Conservation (phyloP, 2,113 vertebrate species). For the Urocitellus parryii region DNA sequence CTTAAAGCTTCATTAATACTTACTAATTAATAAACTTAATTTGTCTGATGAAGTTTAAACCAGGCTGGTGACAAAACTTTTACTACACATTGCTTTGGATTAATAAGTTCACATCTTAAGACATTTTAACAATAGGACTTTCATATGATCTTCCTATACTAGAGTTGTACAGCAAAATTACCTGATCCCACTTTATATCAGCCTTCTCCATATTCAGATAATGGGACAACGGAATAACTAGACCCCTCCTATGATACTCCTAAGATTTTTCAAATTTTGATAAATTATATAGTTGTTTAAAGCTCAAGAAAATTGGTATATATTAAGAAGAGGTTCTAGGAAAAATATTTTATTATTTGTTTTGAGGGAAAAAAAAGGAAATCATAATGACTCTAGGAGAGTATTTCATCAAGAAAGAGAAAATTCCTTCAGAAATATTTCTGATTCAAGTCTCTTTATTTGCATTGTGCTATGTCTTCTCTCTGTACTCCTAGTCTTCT, state of each 20-base stretch:
- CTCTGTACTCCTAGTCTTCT: conserved; percentile 22
- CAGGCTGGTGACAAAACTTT: background rate
- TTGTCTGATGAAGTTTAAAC: background rate
- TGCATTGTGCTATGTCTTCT: conserved; percentile 1
- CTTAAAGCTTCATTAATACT: background rate
- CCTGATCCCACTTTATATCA: background rate
- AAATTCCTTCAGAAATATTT: conserved; percentile 23
- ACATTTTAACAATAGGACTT: background rate
- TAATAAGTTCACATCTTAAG: conserved; percentile 27
- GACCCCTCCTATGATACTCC: background rate
- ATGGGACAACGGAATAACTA: background rate
- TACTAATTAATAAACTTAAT: background rate
- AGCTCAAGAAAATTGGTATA: background rate
- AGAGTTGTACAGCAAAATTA: background rate
- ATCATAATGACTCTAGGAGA: background rate
- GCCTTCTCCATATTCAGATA: background rate
- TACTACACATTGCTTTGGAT: background rate
- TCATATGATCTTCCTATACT: background rate
- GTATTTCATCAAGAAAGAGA: background rate
- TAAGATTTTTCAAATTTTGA: background rate
- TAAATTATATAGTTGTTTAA: conserved; percentile 4
- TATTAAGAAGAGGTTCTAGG: background rate
- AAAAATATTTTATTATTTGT: conserved; percentile 18
- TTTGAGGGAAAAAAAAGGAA: background rate
- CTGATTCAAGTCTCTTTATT: conserved; percentile 53